phyloP scores from a whole-genome alignment of 2,888 invertebrate species.

The Lymantria dispar region DNA sequence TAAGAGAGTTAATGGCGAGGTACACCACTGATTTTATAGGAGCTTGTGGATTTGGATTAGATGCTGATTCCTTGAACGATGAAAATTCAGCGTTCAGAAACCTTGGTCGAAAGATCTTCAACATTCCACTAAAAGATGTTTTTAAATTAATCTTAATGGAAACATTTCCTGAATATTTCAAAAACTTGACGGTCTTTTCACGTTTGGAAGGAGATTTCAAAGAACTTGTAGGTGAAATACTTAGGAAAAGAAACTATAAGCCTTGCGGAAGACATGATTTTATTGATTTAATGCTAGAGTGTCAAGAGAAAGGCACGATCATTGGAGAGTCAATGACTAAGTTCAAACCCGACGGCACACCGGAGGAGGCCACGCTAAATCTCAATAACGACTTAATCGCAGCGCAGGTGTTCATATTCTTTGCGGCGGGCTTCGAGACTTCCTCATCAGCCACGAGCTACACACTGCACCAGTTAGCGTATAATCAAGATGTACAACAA shows the following conservation, averaged over 20 bases:
- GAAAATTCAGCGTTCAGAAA: slow-evolving; percentile 45
- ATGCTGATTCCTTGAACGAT: slow-evolving; percentile 41
- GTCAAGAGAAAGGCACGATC: slow-evolving; percentile 38
- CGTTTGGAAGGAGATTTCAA: slow-evolving; percentile 17
- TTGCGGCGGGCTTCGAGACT: slow-evolving; percentile 62
- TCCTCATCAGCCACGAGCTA: slow-evolving; percentile 55
- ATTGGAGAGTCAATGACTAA: slow-evolving; percentile 40
- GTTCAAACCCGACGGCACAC: slow-evolving; percentile 33
- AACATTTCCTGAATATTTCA: slow-evolving; percentile 12
- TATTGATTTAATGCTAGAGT: slow-evolving; percentile 44
- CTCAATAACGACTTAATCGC: slow-evolving; percentile 33
- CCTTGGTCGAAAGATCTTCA: slow-evolving; percentile 23
- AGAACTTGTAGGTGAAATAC: slow-evolving; percentile 25
- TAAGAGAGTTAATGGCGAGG: slow-evolving; percentile 48
- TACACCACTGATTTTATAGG: slow-evolving; percentile 54
- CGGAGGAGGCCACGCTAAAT: slow-evolving; percentile 33
- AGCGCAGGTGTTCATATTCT: slow-evolving; percentile 50
- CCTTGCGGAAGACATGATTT: slow-evolving; percentile 45
- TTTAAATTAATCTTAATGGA: slow-evolving; percentile 3
- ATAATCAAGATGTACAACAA: slow-evolving; percentile 50
- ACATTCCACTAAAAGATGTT: slow-evolving; percentile 5
- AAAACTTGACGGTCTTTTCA: slow-evolving; percentile 10
- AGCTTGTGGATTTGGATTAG: slow-evolving; percentile 50
- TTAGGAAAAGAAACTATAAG: slow-evolving; percentile 38
- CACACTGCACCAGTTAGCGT: slow-evolving; percentile 53